Evolutionary conservation across 1,140 invertebrate genomes (phyloP).

Genomic region (Atta texana): DNA sequence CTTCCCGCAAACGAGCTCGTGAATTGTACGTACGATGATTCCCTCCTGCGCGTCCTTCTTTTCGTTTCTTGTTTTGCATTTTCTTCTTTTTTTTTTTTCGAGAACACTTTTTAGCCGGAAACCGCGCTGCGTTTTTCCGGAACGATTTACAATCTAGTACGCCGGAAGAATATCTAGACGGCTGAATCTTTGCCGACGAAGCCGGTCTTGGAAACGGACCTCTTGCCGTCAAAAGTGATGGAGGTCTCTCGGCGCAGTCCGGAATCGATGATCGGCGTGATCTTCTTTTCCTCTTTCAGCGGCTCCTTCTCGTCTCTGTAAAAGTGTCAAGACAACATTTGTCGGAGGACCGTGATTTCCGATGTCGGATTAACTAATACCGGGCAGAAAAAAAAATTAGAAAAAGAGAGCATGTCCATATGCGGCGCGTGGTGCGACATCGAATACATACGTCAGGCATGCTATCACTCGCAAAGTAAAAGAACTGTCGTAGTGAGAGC

Average conservation of each 20-base stretch:
- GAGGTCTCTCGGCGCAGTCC: conserved; percentile 91
- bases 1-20: not conserved
- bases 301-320: conserved; percentile 93
- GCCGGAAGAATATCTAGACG: conserved; percentile 89
- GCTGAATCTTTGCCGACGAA: conserved; percentile 95
- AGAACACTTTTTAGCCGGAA: conserved; percentile 72
- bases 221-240: conserved; percentile 92
- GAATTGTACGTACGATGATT: conserved; percentile 5
- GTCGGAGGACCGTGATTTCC: not conserved
- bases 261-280: conserved; percentile 88
- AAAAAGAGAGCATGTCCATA: conserved; percentile 68
- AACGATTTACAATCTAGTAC: conserved; percentile 86
- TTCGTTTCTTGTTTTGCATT: conserved; percentile 46
- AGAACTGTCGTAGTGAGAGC: conserved; percentile 26
- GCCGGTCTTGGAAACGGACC: conserved; percentile 92
- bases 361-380: conserved; percentile 47
- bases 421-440: conserved; percentile 75
- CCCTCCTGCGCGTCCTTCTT: conserved; percentile 60
- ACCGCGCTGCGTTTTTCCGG: conserved; percentile 49
- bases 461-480: conserved; percentile 67
- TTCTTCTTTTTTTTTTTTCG: conserved; percentile 58
- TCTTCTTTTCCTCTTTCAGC: conserved; percentile 88
- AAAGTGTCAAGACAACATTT: conserved; percentile 70
- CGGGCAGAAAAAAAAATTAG: conserved; percentile 62
- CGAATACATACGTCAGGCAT: conserved; percentile 71